phyloP scores from a whole-genome alignment of 2,888 invertebrate species.

The Siphlonurus alternatus region DNA sequence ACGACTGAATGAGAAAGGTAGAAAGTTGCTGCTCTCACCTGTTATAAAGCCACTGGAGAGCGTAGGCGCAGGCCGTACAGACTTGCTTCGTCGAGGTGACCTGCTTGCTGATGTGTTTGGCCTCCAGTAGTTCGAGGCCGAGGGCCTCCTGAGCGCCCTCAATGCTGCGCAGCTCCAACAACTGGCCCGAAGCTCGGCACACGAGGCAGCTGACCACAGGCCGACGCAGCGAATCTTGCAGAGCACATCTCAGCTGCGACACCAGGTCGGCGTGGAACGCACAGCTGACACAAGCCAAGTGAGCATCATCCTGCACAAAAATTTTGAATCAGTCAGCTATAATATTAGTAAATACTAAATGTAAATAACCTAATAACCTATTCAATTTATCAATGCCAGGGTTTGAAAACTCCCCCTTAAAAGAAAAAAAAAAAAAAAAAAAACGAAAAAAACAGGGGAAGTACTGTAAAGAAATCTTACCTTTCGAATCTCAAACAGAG shows the following conservation, averaged over 20 bases:
- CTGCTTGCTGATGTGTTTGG: background rate
- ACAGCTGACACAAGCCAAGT: background rate
- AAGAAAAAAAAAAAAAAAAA: too few relatives aligned
- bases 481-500: too few relatives aligned
- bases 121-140: background rate
- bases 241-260: background rate
- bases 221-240: background rate
- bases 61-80: background rate
- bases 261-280: background rate
- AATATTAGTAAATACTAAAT: too few relatives aligned
- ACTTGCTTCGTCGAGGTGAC: background rate
- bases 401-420: too few relatives aligned
- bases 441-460: too few relatives aligned
- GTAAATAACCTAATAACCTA: too few relatives aligned
- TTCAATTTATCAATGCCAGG: too few relatives aligned
- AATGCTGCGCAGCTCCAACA: background rate
- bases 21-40: background rate
- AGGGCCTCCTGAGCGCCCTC: background rate
- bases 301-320: background rate
- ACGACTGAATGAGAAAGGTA: too few relatives aligned
- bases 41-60: background rate
- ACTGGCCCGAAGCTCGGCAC: background rate
- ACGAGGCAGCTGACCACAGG: background rate
- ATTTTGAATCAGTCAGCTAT: background rate
- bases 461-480: too few relatives aligned